Evolutionary conservation across 2,113 vertebrate genomes (phyloP).

Genomic region (Phrynosoma platyrhinos): DNA sequence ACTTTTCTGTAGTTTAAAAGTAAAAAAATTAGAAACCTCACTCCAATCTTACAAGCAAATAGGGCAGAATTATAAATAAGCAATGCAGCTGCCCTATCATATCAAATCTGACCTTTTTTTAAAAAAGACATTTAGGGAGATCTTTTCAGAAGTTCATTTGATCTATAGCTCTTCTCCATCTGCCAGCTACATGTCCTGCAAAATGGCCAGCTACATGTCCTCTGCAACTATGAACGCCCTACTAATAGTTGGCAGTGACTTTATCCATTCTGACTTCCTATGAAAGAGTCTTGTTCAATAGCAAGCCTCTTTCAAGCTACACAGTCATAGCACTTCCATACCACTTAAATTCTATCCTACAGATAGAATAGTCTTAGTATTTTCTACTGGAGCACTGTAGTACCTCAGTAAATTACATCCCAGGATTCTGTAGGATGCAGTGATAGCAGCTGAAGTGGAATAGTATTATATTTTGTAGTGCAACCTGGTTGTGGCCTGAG

Average conservation of each 20-base stretch:
- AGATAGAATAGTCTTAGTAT: no score
- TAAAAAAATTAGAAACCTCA: neutral
- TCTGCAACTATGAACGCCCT: neutral
- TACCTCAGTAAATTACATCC: no score
- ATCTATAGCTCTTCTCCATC: neutral
- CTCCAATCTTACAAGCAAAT: neutral
- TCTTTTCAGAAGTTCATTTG: neutral
- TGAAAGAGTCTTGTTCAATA: neutral
- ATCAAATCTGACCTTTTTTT: neutral
- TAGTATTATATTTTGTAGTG: no score
- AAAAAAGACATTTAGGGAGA: neutral
- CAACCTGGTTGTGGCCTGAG: neutral
- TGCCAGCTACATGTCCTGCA: neutral
- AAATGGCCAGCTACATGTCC: neutral
- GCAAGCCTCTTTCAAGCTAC: neutral
- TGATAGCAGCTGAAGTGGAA: no score
- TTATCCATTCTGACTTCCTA: neutral
- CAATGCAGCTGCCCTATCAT: neutral
- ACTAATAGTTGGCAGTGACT: neutral
- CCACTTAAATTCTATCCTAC: no score
- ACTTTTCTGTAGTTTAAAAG: neutral
- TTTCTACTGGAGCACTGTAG: no score
- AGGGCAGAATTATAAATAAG: neutral
- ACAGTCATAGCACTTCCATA: no score
- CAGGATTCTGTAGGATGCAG: no score